Evolutionary conservation across 2,888 invertebrate genomes (phyloP), one percentile per base, ranked within the genome.

Genomic region (Germaria angustata): DNA sequence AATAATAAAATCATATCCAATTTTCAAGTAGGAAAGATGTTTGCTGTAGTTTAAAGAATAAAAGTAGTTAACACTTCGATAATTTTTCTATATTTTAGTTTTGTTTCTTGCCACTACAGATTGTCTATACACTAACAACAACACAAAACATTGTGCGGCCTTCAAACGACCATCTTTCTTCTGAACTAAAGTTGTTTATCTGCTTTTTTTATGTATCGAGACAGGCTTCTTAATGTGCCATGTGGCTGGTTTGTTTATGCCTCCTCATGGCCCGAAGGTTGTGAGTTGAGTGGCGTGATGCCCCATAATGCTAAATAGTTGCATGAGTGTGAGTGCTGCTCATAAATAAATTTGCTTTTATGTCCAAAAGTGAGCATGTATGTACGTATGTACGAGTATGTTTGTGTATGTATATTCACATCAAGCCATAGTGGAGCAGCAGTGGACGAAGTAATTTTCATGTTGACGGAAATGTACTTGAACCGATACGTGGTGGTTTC

Each of bases 41-140:
- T 61, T 73, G 77, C 46, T 71, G 46, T 34, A 59, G 76, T 71
- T 69, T 77, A 34, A 59, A 75, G 72, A 68, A 79, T 73, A 71
- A 79, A 79, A 78, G 75, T 76, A 71, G 79, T 82, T 82, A 82
- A 79, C 82, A 82, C 82, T 79, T 82, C 66, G 75, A 71, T 79
- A 82, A 71, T 71, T 82, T 82, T 82, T 82, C 66, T 49, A 76
- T 28, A 61, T 65, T 75, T 79, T 46, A 39, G 9, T 61, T 53
- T 34, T 69, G 2, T 68, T 72, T 72, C 53, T 22, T 63, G 28
- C 66, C 41, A 36, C 53, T 53, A 59, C 28, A 46, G 46, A 46
- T 55, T 71, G 75, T 55, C 44, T 51, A 17, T 17, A 63, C 51
- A 79, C 24, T 65, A 59, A 51, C 76, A 75, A 73, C 44, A 41